Base-by-base conservation (phyloP, 2,888 invertebrate species). In the Ornithoptera priamus region DNA sequence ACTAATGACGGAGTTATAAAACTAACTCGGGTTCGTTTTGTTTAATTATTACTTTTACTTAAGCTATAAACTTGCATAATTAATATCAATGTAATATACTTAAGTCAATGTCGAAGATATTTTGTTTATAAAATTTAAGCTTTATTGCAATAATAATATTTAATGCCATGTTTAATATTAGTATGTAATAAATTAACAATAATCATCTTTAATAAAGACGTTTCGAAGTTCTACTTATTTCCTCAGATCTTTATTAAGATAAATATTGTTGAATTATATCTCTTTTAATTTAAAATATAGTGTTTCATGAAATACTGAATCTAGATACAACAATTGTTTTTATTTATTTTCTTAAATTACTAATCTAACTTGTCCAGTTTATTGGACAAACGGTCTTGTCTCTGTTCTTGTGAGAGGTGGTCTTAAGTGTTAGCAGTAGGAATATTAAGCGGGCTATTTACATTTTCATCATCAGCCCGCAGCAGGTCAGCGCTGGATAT, bases 1-100 rank as follows among this genome's bases (percentile, higher is more conserved):
- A 70, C 62, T 42, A 6, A 61, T 30, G 56, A 63, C 36, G 30
- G 18, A 50, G 36, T n/a, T 50, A 53, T 53, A 50, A 53, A 64
- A 24, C 22, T 18, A 10, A 15, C 12, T 46, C 15, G 12, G 18
- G 12, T 50, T 2, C 18, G 50, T 50, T 50, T 50, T 50, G 50
- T 50, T 50, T 50, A 46, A 46, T 46, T 46, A 50, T 50, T 50
- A 17, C 46, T 3, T 46, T 46, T 7, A 46, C 17, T 50, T 15
- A 12, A 50, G 12, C 18, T 15, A 50, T 50, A 50, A 50, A 50
- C 18, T 50, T 50, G 15, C 18, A 50, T 50, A 50, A 50, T 50
- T 50, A 50, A 5, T 50, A 50, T 50, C 18, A 1, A 50, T 2
- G 2, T 17, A 5, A 12, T 5, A 17, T 15, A 50, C 10, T 50